Base-by-base conservation (phyloP, 2,113 vertebrate species). In the Festucalex cinctus region DNA sequence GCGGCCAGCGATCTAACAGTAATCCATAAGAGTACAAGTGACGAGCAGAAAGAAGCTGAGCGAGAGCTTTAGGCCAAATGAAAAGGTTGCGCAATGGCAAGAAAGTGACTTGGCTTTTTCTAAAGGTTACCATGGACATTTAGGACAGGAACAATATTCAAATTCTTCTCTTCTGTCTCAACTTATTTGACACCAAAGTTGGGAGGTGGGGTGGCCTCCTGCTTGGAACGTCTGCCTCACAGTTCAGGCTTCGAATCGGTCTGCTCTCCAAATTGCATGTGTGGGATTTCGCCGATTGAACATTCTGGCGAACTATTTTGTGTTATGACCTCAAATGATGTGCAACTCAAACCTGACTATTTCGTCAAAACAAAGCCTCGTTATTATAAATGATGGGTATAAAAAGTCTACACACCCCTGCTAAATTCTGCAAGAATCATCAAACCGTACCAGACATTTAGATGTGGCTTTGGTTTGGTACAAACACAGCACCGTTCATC, bases 31-130 rank as follows among this genome's bases (percentile, higher is more conserved):
- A 81, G 73, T 72, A 71, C 80, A 80, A 81, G 71, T 65, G 72
- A 67, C 71, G 32, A 70, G 70, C 68, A 74, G 83, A 72, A 81
- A 80, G 65, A 75, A 81, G 71, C 84, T 66, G 74, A 83, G 71
- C 43, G 58, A n/a, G 65, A 12, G 73, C 84, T 81, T 77, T 64
- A 63, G 88, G 88, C 64, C 69, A 78, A 66, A 83, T 79, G 80
- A 76, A 88, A 90, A 90, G 88, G 86, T 86, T 85, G 63, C 5
- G 68, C 77, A 75, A 63, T 80, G 66, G 79, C 17, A 58, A 70
- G 63, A 70, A 84, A 86, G 70, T 13, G 67, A 69, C 73, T 65
- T 70, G 77, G 74, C 72, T 82, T 71, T 75, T 62, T 73, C 83
- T 83, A 84, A 83, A 90, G 83, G 84, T 83, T 82, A 84, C 58